These are phyloP conservation scores for Itoplectis maculator DNA, from an alignment of 2,888 invertebrate species.

Conservation along the genomic window DNA sequence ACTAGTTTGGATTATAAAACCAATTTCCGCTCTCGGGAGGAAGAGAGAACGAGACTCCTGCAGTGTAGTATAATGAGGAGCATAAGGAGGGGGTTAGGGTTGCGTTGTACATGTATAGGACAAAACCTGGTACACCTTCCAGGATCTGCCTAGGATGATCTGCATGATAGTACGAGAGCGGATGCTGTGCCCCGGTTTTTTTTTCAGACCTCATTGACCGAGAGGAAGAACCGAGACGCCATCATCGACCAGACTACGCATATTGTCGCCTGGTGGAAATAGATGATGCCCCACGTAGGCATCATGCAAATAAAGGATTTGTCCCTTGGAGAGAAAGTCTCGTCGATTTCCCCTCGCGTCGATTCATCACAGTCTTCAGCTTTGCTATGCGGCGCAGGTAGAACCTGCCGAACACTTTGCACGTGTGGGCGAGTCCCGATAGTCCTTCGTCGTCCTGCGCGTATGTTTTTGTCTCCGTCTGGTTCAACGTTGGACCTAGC, in stretches of 20 bases:
- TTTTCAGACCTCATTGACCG: slow-evolving; percentile 52
- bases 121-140: slow-evolving; percentile 16
- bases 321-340: slow-evolving; percentile 63
- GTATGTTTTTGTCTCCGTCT: no score
- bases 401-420: slow-evolving; percentile 41
- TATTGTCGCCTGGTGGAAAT: slow-evolving; percentile 42
- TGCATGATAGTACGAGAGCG: slow-evolving; percentile 77
- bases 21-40: slow-evolving; percentile 79
- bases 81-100: slow-evolving; percentile 33
- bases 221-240: slow-evolving; percentile 28
- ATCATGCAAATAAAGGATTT: slow-evolving; percentile 72
- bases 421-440: slow-evolving; percentile 22
- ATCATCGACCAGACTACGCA: background rate
- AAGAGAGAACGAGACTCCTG: slow-evolving; percentile 69
- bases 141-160: slow-evolving; percentile 24
- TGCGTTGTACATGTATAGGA: slow-evolving; percentile 23
- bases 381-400: slow-evolving; percentile 49
- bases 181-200: slow-evolving; percentile 77
- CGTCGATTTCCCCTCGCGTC: slow-evolving; percentile 26
- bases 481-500: slow-evolving; percentile 28
- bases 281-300: slow-evolving; percentile 48
- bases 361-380: slow-evolving; percentile 45
- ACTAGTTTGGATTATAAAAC: slow-evolving; percentile 79
- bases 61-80: slow-evolving; percentile 31
- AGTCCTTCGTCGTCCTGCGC: background rate